Conservation (phyloP, 1,140 invertebrate genomes). For the Drosophila watanabei region DNA sequence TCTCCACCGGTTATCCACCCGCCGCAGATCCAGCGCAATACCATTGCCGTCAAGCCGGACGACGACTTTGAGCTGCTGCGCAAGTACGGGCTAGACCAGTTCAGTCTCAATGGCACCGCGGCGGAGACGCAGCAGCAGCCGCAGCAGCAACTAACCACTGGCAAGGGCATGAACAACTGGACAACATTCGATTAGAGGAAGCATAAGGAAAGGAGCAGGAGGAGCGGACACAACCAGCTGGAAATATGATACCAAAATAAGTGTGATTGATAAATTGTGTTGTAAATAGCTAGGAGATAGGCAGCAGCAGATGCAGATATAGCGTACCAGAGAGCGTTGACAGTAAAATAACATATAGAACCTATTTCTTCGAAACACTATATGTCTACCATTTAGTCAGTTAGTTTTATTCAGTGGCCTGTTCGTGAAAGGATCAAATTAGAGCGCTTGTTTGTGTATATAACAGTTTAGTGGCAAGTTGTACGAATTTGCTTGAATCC, state of each 20-base stretch:
- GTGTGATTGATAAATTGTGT: slow-evolving; percentile 71
- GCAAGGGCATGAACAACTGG: slow-evolving; percentile 81
- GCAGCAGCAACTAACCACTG: slow-evolving; percentile 31
- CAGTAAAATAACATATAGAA: slow-evolving; percentile 61
- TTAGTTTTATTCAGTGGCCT: slow-evolving; percentile 44
- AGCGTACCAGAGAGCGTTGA: slow-evolving; percentile 37
- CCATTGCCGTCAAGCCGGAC: slow-evolving; percentile 66
- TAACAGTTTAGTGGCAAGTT: slow-evolving; percentile 39
- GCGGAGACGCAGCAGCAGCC: slow-evolving; percentile 32
- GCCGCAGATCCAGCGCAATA: slow-evolving; percentile 58
- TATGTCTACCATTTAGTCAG: slow-evolving; percentile 37
- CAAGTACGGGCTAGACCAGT: slow-evolving; percentile 87
- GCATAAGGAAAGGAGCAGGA: not conserved
- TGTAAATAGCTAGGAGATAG: slow-evolving; percentile 68
- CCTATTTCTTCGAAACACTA: slow-evolving; percentile 17
- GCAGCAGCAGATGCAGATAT: slow-evolving; percentile 3
- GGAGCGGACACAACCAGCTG: slow-evolving; percentile 12
- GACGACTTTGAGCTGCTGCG: slow-evolving; percentile 87
- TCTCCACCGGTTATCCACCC: slow-evolving; percentile 40
- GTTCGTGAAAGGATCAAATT: slow-evolving; percentile 27
- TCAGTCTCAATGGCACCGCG: slow-evolving; percentile 63
- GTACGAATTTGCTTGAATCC: slow-evolving; percentile 28
- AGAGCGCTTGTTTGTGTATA: slow-evolving; percentile 47
- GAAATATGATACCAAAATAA: slow-evolving; percentile 75
- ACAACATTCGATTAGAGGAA: slow-evolving; percentile 77